Evolutionary conservation across 2,888 invertebrate genomes (phyloP).

Genomic region (Nomada ferruginata): DNA sequence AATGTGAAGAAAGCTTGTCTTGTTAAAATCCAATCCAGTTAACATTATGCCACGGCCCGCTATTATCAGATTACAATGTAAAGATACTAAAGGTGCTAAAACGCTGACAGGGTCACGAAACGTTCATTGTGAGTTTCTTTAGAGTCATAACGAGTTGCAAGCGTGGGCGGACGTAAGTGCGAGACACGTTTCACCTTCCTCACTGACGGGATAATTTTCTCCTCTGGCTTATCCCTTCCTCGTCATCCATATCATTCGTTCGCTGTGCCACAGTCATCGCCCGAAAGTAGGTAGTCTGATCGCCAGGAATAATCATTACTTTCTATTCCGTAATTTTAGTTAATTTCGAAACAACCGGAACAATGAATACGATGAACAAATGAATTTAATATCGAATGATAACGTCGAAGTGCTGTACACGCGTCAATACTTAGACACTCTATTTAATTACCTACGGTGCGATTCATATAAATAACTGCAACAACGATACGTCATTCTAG

Average conservation of each 20-base stretch:
- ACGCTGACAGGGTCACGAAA: slow-evolving; percentile 77
- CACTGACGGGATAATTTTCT: slow-evolving; percentile 81
- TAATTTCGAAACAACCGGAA: not conserved
- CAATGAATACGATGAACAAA: no score
- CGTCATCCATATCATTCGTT: slow-evolving; percentile 56
- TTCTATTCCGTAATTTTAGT: not conserved
- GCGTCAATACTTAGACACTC: no score
- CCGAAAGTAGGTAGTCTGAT: slow-evolving; percentile 49
- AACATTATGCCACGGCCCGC: slow-evolving; percentile 77
- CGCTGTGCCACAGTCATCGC: slow-evolving; percentile 27
- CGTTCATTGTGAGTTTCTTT: slow-evolving; percentile 60
- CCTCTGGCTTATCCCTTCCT: slow-evolving; percentile 64
- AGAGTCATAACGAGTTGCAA: slow-evolving; percentile 67
- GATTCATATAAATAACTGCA: no score
- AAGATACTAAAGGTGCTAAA: slow-evolving; percentile 78
- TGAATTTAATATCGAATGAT: not conserved
- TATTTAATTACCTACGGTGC: no score
- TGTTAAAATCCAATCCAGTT: slow-evolving; percentile 69
- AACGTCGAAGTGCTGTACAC: no score
- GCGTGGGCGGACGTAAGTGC: slow-evolving; percentile 74
- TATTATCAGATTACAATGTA: slow-evolving; percentile 81
- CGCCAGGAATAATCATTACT: slow-evolving; percentile 28
- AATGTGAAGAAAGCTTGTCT: slow-evolving; percentile 43
- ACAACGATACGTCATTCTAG: no score
- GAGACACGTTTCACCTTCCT: slow-evolving; percentile 65